phyloP scores from a whole-genome alignment of 2,113 vertebrate species.

The Fukomys damarensis region DNA sequence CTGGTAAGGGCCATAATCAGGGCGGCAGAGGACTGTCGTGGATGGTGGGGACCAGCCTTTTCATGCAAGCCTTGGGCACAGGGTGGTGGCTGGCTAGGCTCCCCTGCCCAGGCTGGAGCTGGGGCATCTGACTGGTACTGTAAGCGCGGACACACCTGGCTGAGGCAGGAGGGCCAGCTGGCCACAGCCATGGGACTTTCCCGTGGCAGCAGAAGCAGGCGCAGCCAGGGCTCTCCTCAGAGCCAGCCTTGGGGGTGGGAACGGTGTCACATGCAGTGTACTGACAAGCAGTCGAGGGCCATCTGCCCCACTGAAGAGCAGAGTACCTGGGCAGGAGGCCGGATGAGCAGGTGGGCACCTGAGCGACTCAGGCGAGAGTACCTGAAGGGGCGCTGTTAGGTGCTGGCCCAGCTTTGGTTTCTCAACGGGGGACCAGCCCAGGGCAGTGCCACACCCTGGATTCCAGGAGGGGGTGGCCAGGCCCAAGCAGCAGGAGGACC shows the following conservation, averaged over 20 bases:
- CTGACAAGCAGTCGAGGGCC: conserved; percentile 21
- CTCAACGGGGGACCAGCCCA: conserved; percentile 54
- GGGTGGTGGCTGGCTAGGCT: background rate
- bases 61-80: background rate
- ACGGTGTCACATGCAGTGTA: conserved; percentile 36
- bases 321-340: background rate
- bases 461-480: background rate
- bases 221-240: background rate
- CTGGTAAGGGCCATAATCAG: background rate
- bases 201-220: background rate
- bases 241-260: background rate
- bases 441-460: background rate
- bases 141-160: background rate
- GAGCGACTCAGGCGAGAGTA: conserved; percentile 33
- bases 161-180: background rate
- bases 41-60: background rate
- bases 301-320: background rate
- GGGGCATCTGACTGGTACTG: background rate
- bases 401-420: conserved; percentile 55
- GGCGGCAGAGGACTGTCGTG: background rate
- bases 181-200: background rate
- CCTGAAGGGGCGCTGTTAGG: conserved; percentile 10
- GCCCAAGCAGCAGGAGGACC: background rate
- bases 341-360: background rate
- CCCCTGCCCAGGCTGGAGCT: background rate